Evolutionary conservation across 2,113 vertebrate species (phyloP).

Genomic region (Lonchura striata): DNA sequence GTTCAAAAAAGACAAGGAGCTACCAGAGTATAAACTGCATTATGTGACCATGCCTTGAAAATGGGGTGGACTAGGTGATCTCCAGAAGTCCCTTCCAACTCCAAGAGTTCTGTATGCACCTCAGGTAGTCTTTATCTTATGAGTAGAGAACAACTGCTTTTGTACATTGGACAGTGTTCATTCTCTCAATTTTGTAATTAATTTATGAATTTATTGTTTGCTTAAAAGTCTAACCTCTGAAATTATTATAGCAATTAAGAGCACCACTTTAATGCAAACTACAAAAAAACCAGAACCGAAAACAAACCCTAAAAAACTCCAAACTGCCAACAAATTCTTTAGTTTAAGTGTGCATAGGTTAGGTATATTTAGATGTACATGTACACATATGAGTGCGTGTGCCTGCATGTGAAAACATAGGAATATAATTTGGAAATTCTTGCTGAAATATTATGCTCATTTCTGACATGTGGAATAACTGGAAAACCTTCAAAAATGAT

Average conservation of each 20-base stretch:
- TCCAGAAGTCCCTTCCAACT: neutral
- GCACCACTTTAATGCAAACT: neutral
- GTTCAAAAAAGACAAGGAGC: neutral
- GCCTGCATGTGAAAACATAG: fast-evolving
- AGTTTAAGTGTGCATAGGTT: neutral
- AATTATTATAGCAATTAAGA: neutral
- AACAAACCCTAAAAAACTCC: neutral
- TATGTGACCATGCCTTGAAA: too few relatives aligned
- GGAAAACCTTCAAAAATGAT: neutral
- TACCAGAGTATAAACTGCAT: too few relatives aligned
- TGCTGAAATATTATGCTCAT: neutral
- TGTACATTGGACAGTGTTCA: neutral
- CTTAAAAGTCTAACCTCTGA: neutral
- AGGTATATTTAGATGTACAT: too few relatives aligned
- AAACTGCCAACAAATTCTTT: neutral
- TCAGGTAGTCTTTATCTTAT: neutral
- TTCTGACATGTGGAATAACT: neutral
- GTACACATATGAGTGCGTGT: fast-evolving
- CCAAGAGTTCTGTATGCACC: neutral
- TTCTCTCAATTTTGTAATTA: neutral
- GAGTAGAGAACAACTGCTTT: neutral
- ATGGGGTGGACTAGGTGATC: neutral
- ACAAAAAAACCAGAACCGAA: neutral
- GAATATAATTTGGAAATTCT: neutral
- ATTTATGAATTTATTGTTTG: neutral